Evolutionary conservation across 1,140 invertebrate genomes (phyloP), one percentile per base, ranked within the genome.

Genomic region (Danaus melanippus): DNA sequence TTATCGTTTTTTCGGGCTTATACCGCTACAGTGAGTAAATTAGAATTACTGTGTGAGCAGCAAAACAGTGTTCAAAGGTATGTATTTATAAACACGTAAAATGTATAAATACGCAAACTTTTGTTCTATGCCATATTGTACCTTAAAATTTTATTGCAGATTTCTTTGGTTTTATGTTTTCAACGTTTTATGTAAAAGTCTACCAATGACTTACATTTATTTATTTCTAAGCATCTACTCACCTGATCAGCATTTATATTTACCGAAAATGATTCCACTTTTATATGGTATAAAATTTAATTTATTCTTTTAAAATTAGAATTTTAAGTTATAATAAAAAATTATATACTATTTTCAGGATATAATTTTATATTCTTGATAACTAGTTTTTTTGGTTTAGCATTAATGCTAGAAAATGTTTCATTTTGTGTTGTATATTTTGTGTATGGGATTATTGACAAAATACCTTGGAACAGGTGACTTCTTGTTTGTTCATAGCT

Each of bases 131-230:
- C 21, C 21, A 32, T 32, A 5, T 32, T 32, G 6, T 4, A 32
- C 6, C 21, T 32, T 32, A 0, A 32, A 42, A 9, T 51, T 32
- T 43, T 43, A 11, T 15, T 62, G 42, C 59, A 68, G 66, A 44
- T 71, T 64, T 12, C 60, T 66, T 41, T 71, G 63, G 66, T 54
- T 60, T 44, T 60, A 64, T 12, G 9, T 68, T 44, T 52, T 48
- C 8, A 62, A 59, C 10, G 52, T 56, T 8, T 42, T 71, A n/a
- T 62, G 57, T 45, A 71, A 71, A 54, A 68, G 61, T 12, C 50
- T 71, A 10, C 64, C 69, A 1, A 62, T 56, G 48, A 64, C 61
- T n/a, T 71, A 68, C 15, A 52, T 71, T 1, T 64, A 71, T 40
- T 56, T 69, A 45, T 71, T 71, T 50, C 46, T 68, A 12, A 68